Evolutionary conservation across 23 tunicate genomes (phyloP).

Genomic region (Trididemnum clinides): DNA sequence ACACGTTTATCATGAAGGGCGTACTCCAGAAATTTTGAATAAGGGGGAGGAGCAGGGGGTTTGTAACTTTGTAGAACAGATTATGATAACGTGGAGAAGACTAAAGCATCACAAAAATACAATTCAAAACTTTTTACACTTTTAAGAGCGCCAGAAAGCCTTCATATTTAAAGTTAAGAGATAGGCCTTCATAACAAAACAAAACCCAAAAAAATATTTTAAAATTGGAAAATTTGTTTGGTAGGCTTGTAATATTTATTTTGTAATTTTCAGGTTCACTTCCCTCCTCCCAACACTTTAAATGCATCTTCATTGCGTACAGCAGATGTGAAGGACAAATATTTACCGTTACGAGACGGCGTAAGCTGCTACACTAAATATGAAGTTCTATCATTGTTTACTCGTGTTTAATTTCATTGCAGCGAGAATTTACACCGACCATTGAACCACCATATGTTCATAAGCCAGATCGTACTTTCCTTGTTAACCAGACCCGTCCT

Average conservation of each 20-base stretch:
- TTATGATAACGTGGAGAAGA: too few species aligned
- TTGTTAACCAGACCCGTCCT: conserved; percentile 69
- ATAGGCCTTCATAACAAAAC: too few species aligned
- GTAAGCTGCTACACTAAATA: not conserved
- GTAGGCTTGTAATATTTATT: too few species aligned
- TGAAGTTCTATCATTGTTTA: too few species aligned
- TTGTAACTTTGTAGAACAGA: too few species aligned
- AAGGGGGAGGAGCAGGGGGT: too few species aligned
- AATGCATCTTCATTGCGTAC: conserved; percentile 51
- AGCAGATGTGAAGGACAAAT: not conserved
- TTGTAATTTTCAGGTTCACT: conserved; percentile 46
- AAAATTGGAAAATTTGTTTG: too few species aligned
- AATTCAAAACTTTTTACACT: not conserved
- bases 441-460: conserved; percentile 87
- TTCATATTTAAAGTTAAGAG: too few species aligned
- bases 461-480: conserved; percentile 66
- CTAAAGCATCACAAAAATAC: too few species aligned
- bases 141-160: not conserved
- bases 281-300: conserved; percentile 65
- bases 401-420: not conserved
- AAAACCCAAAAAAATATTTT: too few species aligned
- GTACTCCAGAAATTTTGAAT: too few species aligned
- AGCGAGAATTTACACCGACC: conserved; percentile 20
- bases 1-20: too few species aligned
- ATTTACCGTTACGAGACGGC: conserved; percentile 20